These are phyloP conservation scores for Drosophila barbarae DNA, from an alignment of 2,888 invertebrate genomes.

Conservation along the genomic window DNA sequence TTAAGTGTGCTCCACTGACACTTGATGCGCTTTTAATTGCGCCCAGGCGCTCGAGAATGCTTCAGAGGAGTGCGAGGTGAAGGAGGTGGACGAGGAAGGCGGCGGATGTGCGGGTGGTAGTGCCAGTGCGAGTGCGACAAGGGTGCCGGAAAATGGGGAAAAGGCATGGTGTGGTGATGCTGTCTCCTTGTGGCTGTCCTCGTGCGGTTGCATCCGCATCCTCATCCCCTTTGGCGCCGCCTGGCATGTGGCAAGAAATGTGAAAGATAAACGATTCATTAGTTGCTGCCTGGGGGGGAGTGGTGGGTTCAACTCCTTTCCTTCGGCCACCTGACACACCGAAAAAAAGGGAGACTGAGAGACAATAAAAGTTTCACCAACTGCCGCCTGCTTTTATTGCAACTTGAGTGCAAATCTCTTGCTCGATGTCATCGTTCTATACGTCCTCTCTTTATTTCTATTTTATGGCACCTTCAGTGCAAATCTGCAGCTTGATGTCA, in stretches of 20 bases:
- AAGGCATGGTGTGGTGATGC: background rate
- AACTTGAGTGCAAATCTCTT: slow-evolving; percentile 46
- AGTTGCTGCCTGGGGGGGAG: slow-evolving; percentile 48
- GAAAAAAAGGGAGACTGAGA: slow-evolving; percentile 4
- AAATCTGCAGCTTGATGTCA: slow-evolving; percentile 33
- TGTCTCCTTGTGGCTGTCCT: slow-evolving; percentile 44
- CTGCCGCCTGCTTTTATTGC: slow-evolving; percentile 51
- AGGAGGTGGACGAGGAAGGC: background rate
- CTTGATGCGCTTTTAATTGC: slow-evolving; percentile 79
- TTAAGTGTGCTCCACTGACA: slow-evolving; percentile 78
- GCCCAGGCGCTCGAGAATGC: slow-evolving; percentile 74
- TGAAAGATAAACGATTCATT: slow-evolving; percentile 76
- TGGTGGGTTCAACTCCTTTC: background rate
- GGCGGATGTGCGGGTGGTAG: slow-evolving; percentile 8
- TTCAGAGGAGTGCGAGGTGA: slow-evolving; percentile 34
- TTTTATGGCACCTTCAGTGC: slow-evolving; percentile 55
- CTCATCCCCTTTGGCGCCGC: slow-evolving; percentile 33
- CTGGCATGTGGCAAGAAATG: slow-evolving; percentile 69
- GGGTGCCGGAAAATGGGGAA: slow-evolving; percentile 12
- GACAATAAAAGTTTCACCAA: slow-evolving; percentile 57
- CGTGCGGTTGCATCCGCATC: slow-evolving; percentile 52
- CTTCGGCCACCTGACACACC: slow-evolving; percentile 6
- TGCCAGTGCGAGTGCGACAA: slow-evolving; percentile 6
- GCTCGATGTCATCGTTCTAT: slow-evolving; percentile 26
- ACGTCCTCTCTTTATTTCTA: background rate